phyloP scores from a whole-genome alignment of 2,113 vertebrate genomes.

The Eudyptes chrysolophus region DNA sequence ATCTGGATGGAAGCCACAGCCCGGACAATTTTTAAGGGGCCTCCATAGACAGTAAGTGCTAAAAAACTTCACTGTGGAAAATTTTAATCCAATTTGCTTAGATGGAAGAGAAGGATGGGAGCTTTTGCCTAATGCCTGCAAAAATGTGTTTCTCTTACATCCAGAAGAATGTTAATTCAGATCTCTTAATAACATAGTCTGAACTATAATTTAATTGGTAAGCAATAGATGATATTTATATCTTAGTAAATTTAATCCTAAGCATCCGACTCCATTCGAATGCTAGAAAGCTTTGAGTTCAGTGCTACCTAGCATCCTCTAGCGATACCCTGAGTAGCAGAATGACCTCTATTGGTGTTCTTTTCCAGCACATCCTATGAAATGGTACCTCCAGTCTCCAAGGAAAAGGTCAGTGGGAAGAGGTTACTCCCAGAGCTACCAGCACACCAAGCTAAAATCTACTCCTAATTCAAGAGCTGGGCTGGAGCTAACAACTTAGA shows the following conservation, averaged over 20 bases:
- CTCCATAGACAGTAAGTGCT: not conserved
- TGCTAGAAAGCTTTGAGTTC: not conserved
- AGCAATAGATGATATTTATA: slow-evolving; percentile 6
- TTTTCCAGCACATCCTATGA: not conserved
- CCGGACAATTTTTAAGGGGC: not conserved
- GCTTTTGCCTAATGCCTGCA: not conserved
- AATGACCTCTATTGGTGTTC: not conserved
- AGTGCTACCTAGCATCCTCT: not conserved
- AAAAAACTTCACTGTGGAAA: not conserved
- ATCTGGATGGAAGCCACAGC: not conserved
- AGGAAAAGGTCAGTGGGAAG: not conserved
- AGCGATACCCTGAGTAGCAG: not conserved
- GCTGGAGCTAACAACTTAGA: not conserved
- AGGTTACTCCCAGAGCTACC: not conserved
- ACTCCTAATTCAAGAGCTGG: not conserved
- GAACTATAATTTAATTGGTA: not conserved
- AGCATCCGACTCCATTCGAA: not conserved
- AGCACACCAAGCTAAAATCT: not conserved
- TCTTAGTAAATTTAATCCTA: not conserved
- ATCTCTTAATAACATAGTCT: not conserved
- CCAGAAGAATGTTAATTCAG: slow-evolving; percentile 2
- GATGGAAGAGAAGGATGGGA: not conserved
- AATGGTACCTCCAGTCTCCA: not conserved
- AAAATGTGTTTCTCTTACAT: not conserved
- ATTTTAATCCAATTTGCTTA: slow-evolving; percentile 2